Percentiles rank a stretch among this genome's conserved stretches.
These are phyloP conservation scores for Butorides virescens DNA, from an alignment of 2,113 vertebrate species.

Conservation along the genomic window DNA sequence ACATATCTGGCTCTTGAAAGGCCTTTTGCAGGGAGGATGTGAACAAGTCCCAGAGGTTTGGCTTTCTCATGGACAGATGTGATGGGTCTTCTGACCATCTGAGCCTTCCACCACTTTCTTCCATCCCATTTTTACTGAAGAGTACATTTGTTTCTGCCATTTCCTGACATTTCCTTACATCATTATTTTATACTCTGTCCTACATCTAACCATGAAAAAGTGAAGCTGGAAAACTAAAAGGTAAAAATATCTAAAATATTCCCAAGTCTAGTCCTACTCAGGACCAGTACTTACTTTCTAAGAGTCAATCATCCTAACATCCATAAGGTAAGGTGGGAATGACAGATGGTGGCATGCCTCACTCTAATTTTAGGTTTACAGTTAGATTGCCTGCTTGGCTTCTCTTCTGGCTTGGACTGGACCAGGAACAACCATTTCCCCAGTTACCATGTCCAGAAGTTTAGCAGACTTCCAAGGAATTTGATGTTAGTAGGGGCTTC, in stretches of 20 bases:
- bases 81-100: not conserved
- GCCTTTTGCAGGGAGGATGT: not conserved
- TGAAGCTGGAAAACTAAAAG: not conserved
- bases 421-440: not conserved
- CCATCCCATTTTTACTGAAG: not conserved
- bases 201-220: not conserved
- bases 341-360: slow-evolving; percentile 6
- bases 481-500: not conserved
- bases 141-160: not conserved
- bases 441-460: not conserved
- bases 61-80: not conserved
- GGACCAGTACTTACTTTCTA: not conserved
- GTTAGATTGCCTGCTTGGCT: not conserved
- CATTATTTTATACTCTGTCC: not conserved
- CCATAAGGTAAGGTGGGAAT: slow-evolving; percentile 8
- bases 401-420: not conserved
- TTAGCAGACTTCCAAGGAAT: not conserved
- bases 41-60: not conserved
- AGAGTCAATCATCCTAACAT: not conserved
- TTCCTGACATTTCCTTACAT: not conserved
- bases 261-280: not conserved
- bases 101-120: not conserved
- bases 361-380: slow-evolving; percentile 27
- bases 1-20: not conserved
- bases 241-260: not conserved